Conservation (phyloP, 2,888 invertebrate genomes). For the Tryphoninae sp. region DNA sequence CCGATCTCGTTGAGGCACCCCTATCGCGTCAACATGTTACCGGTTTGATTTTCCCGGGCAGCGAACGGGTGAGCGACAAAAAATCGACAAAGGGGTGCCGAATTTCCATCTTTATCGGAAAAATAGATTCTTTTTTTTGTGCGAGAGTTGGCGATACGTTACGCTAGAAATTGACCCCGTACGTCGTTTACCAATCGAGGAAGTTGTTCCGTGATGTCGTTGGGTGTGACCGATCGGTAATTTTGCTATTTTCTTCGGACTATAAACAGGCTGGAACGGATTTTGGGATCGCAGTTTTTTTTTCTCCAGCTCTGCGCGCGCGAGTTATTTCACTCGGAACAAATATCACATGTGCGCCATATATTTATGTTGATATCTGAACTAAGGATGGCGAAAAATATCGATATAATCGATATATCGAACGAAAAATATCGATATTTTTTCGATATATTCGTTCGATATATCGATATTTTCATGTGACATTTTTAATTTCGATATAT, state of each 20-base stretch:
- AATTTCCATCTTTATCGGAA: constrained; percentile 78
- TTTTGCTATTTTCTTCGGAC: constrained; percentile 50
- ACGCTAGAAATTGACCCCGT: constrained; percentile 38
- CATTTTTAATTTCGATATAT: too few species aligned
- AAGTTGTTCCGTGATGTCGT: constrained; percentile 31
- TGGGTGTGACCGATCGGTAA: constrained; percentile 50
- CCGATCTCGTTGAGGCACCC: constrained; percentile 52
- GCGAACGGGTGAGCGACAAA: constrained; percentile 34
- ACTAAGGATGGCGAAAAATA: too few species aligned
- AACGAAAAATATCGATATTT: too few species aligned
- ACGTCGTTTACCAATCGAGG: constrained; percentile 46
- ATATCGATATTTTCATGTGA: too few species aligned
- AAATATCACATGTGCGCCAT: too few species aligned
- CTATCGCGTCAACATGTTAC: constrained; percentile 68
- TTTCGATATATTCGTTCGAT: too few species aligned
- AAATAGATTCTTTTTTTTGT: constrained; percentile 52
- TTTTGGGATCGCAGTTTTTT: constrained; percentile 15
- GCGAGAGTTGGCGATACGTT: constrained; percentile 38
- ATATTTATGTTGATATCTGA: too few species aligned
- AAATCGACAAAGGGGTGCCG: constrained; percentile 63
- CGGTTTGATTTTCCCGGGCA: constrained; percentile 63
- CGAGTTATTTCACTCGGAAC: not conserved
- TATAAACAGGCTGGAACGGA: constrained; percentile 55
- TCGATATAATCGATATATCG: too few species aligned
- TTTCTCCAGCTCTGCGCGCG: not conserved